Evolutionary conservation across 2,888 invertebrate species (phyloP).

Genomic region (Junonia oenone): DNA sequence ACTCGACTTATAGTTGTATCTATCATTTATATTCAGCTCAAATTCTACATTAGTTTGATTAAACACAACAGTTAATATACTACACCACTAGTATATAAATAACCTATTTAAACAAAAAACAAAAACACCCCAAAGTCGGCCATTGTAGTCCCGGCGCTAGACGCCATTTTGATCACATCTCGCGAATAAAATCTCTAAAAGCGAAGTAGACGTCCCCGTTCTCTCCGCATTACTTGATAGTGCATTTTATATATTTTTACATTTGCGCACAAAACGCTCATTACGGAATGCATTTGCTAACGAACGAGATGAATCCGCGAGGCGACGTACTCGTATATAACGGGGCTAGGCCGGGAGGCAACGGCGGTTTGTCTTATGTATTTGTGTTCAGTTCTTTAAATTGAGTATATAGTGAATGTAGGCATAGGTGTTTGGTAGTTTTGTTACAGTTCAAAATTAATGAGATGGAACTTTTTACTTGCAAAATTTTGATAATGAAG

Average conservation of each 20-base stretch:
- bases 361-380: not conserved
- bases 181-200: constrained; percentile 1
- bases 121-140: not conserved
- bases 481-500: too few relatives aligned
- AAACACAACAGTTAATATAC: too few relatives aligned
- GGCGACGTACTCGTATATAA: constrained; percentile 22
- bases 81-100: not conserved
- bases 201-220: not conserved
- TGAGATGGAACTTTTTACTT: too few relatives aligned
- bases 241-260: constrained; percentile 64
- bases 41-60: too few relatives aligned
- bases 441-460: not conserved
- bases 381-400: not conserved
- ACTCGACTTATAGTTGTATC: too few relatives aligned
- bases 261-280: constrained; percentile 65
- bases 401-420: not conserved
- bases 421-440: not conserved
- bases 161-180: not conserved
- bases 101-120: not conserved
- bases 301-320: constrained; percentile 49
- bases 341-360: constrained; percentile 16
- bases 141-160: not conserved
- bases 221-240: constrained; percentile 36
- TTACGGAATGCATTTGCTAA: constrained; percentile 70
- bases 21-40: too few relatives aligned